Evolutionary conservation across 2,797 vertebrate species (phyloP), one percentile per base, ranked within the genome.

Genomic region (Sebastes oblongus): DNA sequence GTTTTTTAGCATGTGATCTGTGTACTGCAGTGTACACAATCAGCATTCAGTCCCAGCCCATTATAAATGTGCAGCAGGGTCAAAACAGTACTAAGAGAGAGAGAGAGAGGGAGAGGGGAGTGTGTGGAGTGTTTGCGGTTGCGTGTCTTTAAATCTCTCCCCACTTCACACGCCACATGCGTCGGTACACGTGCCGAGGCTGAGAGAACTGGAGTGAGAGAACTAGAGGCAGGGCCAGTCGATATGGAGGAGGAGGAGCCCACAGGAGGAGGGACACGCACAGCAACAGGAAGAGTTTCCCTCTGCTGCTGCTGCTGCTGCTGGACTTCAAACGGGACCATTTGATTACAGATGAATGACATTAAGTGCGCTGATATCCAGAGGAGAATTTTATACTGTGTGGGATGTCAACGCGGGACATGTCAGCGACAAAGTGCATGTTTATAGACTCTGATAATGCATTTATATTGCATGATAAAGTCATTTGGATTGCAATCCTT

Each of bases 121-220:
- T 66, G 88, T 83, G 84, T 81, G 72, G 85, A 86, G 88, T 89
- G 89, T 90, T 92, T 93, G 93, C 60, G 80, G 90, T 94, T 92
- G 94, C 93, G 92, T 96, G 95, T 95, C 95, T 95, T 95, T 95
- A 95, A 96, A 96, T 93, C 95, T 95, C 95, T 94, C 93, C 91
- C 89, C 90, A 87, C 93, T 96, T 96, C 95, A 95, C 94, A 95
- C 94, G 91, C 92, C 94, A 94, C 89, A 88, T 91, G 94, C 91
- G 93, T 93, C 91, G 42, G 54, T 88, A 95, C 95, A 96, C 95
- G 96, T 96, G 96, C 94, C 22, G 91, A 88, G 90, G 90, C 93
- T 82, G 90, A 82, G 90, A 90, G 93, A 82, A 89, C 89, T 91
- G 91, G 92, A 94, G 92, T 72, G 89, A 94, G 89, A 87, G 92